Conservation (phyloP, 2,797 vertebrate genomes). For the Eulemur coronatus region DNA sequence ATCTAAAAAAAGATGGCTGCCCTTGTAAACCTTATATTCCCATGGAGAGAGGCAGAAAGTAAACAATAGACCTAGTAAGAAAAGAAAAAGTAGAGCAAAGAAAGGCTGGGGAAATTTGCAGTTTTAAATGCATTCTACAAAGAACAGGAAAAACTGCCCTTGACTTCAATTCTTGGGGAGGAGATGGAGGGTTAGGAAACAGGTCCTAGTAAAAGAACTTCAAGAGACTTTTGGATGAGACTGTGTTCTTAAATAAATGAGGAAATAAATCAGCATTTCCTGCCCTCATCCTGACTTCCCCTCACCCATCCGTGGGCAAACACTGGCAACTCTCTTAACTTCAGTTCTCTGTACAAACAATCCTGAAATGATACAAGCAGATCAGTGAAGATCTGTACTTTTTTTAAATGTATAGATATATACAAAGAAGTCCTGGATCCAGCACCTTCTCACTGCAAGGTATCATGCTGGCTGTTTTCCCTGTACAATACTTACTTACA, state of each 20-base stretch:
- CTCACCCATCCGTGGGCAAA: background rate
- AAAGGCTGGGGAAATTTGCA: background rate
- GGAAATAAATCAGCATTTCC: background rate
- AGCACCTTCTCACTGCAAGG: constrained; percentile 40
- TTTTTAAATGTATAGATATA: constrained; percentile 48
- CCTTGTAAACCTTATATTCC: background rate
- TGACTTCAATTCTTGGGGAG: background rate
- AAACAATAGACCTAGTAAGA: background rate
- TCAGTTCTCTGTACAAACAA: background rate
- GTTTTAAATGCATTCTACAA: constrained; percentile 27
- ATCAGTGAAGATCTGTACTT: constrained; percentile 28
- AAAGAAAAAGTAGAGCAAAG: background rate
- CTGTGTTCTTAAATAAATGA: background rate
- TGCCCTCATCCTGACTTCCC: background rate
- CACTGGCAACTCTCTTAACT: background rate
- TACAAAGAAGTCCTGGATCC: constrained; percentile 63
- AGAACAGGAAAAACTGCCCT: background rate
- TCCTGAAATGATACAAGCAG: background rate
- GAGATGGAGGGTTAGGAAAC: background rate
- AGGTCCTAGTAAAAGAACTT: background rate
- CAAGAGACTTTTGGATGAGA: background rate
- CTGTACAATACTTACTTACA: constrained; percentile 57
- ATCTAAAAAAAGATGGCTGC: background rate
- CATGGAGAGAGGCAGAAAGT: background rate
- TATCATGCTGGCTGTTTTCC: constrained; percentile 28